Base-by-base conservation (phyloP, 2,797 vertebrate species). In the Arnoldichthys spilopterus region DNA sequence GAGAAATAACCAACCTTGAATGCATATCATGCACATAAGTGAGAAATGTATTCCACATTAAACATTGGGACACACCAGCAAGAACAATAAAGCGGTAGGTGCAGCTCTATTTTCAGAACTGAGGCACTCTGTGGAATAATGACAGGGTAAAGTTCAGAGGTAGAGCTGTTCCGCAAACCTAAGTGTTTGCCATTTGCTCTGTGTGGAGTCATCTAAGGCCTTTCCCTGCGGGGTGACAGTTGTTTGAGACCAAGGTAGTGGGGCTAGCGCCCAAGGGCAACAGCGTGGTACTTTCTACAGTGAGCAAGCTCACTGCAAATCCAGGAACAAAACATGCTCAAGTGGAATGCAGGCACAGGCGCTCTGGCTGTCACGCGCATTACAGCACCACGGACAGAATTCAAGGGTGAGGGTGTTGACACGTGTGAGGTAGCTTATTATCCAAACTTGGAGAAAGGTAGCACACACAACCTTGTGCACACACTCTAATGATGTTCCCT, bases 351-450 rank as follows among this genome's bases (percentile, higher is more conserved):
- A 82, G 71, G 72, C 77, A 84, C 84, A 87, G 88, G 76, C 82
- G 78, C 87, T 88, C 86, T 83, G 85, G 83, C 89, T 89, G 90
- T 92, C 91, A 91, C 85, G 76, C 86, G 82, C 88, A 88, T 90
- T 92, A 91, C 85, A 84, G 88, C 88, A 87, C 88, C 89, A 89
- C 58, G 83, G 86, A 88, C 66, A 80, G 89, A 90, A 88, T 87
- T 88, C 88, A 79, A 79, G 82, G 86, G 88, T 87, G 90, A 89
- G 87, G 87, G 88, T 89, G 89, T 90, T 91, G 91, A 93, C 90
- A 92, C 89, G 88, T 88, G 86, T 86, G 89, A 93, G 90, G 86
- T 73, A 91, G 90, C 91, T 93, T 92, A 90, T 94, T 93, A 93
- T 91, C 90, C 88, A 90, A 91, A 92, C 88, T 90, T 88, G 84